phyloP scores from a whole-genome alignment of 1,140 invertebrate genomes.

The Sogatella furcifera region DNA sequence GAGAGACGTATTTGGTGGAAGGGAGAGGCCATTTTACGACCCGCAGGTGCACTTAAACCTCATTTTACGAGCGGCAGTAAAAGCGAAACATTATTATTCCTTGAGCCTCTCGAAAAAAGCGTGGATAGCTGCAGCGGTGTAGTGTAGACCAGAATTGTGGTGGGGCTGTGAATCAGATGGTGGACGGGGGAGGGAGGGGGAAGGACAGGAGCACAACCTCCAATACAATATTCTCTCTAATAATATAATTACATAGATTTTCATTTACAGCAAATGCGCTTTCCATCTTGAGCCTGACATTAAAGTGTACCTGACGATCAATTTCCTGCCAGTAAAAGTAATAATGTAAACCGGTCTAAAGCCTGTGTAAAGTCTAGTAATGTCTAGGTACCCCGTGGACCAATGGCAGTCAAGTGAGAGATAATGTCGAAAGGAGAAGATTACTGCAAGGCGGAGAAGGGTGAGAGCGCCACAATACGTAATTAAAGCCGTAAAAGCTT shows the following conservation, averaged over 20 bases:
- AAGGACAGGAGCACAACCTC: not conserved
- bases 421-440: too few relatives aligned
- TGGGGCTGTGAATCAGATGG: not conserved
- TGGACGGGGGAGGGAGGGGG: not conserved
- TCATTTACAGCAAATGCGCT: not conserved
- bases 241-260: slow-evolving; percentile 3
- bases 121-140: not conserved
- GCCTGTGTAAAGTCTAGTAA: too few relatives aligned
- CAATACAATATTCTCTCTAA: slow-evolving; percentile 1
- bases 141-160: too few relatives aligned
- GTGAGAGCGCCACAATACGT: not conserved
- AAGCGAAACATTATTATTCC: slow-evolving; percentile 16
- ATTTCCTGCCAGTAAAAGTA: too few relatives aligned
- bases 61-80: slow-evolving; percentile 15
- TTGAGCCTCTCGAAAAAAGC: slow-evolving; percentile 15
- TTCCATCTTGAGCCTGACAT: not conserved
- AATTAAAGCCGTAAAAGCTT: not conserved
- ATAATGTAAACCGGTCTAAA: too few relatives aligned
- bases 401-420: too few relatives aligned
- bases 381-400: too few relatives aligned
- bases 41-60: slow-evolving; percentile 16
- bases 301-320: too few relatives aligned
- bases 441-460: not conserved
- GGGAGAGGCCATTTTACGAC: slow-evolving; percentile 7
- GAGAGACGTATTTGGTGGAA: not conserved